Evolutionary conservation across 2,797 vertebrate genomes (phyloP).

Genomic region (Pampus argenteus): DNA sequence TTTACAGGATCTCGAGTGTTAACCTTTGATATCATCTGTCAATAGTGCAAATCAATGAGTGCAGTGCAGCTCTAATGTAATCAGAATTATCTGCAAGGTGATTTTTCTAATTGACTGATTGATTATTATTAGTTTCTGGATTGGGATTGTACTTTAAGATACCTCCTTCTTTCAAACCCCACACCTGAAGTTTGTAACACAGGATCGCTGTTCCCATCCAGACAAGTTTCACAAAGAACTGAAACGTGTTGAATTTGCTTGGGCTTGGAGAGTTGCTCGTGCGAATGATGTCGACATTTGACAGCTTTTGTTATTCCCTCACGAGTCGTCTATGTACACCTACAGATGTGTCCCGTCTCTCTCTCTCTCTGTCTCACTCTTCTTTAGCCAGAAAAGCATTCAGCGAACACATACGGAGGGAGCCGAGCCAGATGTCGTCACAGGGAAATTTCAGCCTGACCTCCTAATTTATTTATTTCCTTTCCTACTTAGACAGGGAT

Average conservation of each 20-base stretch:
- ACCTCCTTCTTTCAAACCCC: not conserved
- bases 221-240: not conserved
- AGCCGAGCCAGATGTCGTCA: constrained; percentile 63
- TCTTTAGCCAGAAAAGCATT: constrained; percentile 14
- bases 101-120: not conserved
- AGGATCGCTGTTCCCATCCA: not conserved
- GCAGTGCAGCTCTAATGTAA: constrained; percentile 3
- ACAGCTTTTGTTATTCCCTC: constrained; percentile 31
- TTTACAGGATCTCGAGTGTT: constrained; percentile 21
- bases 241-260: constrained; percentile 4
- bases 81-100: not conserved
- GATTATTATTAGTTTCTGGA: not conserved
- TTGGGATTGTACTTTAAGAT: not conserved
- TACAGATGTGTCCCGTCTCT: constrained; percentile 47
- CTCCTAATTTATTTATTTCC: constrained; percentile 81
- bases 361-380: not conserved
- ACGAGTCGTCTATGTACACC: constrained; percentile 43
- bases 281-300: constrained; percentile 8
- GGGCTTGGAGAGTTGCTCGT: constrained; percentile 11
- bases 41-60: constrained; percentile 12
- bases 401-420: constrained; percentile 15
- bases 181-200: too few relatives aligned
- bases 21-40: constrained; percentile 19
- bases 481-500: constrained; percentile 59
- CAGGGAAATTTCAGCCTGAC: constrained; percentile 57